Base-by-base conservation (phyloP, 1,140 invertebrate genomes). In the Aphaenogaster floridana region DNA sequence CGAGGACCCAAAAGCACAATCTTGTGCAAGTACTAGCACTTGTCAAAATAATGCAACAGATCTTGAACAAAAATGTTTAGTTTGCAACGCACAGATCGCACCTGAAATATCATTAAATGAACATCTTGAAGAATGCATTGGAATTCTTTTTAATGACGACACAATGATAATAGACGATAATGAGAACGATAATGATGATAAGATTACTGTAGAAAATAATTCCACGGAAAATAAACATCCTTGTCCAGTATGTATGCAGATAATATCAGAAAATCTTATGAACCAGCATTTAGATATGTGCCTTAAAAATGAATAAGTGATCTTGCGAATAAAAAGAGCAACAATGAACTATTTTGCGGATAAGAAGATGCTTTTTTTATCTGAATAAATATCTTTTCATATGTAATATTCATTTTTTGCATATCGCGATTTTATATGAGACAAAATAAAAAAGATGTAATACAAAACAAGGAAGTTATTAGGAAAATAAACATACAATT, bases 41-140 rank as follows among this genome's bases (percentile, higher is more conserved):
- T 13, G n/a, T 61, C n/a, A 74, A 48, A 71, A 15, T 5, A 39
- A 71, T 0, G 5, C 64, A 72, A 50, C 48, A 28, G 63, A 76
- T 28, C 8, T 63, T 39, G 52, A 88, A 50, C 92, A 91, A 28
- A 90, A 89, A 36, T 98, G 97, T 94, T 96, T 97, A 36, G 96
- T 96, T 78, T 97, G 97, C 92, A 96, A 96, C 36, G 94, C 94
- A 61, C 89, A 94, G 54, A 94, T 97, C 54, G 89, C 94, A 50
- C 91, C 92, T 78, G 95, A 93, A 50, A 86, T 95, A 2, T 94
- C 93, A n/a, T 89, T 97, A n/a, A 94, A 96, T 90, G 95, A 96
- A 74, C 97, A 97, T 95, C 94, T 97, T 48, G 97, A 97, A 68
- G 96, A 96, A 80, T 97, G 97, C 90, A 92, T 97, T 57, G 88